Evolutionary conservation across 2,113 vertebrate genomes (phyloP), one percentile per base, ranked within the genome.

Genomic region (Athene cunicularia): DNA sequence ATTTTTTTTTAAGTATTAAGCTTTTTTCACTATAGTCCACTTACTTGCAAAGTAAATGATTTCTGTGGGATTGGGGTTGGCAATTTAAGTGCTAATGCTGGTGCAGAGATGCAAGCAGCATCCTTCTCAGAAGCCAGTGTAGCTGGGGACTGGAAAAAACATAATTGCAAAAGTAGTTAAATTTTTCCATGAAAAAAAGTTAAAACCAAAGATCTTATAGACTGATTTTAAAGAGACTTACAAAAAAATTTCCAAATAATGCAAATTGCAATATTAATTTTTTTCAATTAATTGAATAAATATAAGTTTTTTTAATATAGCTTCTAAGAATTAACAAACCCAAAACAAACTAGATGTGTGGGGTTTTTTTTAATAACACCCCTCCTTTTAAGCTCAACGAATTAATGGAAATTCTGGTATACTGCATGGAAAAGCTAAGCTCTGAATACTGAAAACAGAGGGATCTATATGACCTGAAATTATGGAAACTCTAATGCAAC

Each of bases 31-130:
- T 43, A 35, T 2, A 77, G 55, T 59, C 56, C 35, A 96, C 96
- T 97, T 95, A 97, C 96, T 87, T 97, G 96, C 82, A 99, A 97
- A 72, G 98, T 99, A 97, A 99, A 99, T 2, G 98, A 96, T 97
- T 99, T 99, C 98, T 99, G 98, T 37, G 98, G 96, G 66, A 98
- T 97, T 9, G 99, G 99, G 19, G 99, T 99, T 20, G 99, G 98
- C 74, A 99, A 98, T 96, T 98, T 99, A 96, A 99, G 98, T 68
- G 98, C 97, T 68, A 98, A 96, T 16, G 97, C 96, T 71, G 99
- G 98, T 86, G 98, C 95, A 26, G 98, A 96, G 59, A 98, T 97
- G 94, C 99, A 98, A 70, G 98, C 94, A 50, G 98, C 93, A 75
- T 99, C 99, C 93, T 99, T 99, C 88, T 99, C 99, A 24, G 97